Evolutionary conservation across 2,113 vertebrate species (phyloP).

Genomic region (Myotis yumanensis): DNA sequence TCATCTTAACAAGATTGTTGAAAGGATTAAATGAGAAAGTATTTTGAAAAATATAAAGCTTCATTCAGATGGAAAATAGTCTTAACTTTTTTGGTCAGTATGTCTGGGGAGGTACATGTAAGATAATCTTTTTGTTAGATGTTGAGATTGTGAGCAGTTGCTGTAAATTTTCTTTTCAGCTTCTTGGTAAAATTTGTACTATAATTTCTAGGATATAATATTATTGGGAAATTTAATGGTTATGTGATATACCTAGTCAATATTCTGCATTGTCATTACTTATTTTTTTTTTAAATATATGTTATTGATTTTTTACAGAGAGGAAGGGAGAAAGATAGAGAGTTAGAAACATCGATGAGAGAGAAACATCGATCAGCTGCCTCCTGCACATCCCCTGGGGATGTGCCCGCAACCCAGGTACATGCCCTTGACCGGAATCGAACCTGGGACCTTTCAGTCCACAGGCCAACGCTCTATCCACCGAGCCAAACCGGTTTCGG

Average conservation of each 20-base stretch:
- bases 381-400: too few species aligned
- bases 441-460: too few species aligned
- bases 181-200: constrained; percentile 17
- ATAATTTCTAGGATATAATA: constrained; percentile 41
- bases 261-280: not conserved
- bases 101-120: not conserved
- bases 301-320: too few species aligned
- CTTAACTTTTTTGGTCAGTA: not conserved
- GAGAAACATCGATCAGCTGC: too few species aligned
- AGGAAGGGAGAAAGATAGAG: too few species aligned
- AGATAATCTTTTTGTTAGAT: constrained; percentile 44
- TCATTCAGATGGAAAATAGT: constrained; percentile 28
- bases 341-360: too few species aligned
- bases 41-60: constrained; percentile 49
- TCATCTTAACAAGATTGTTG: constrained; percentile 21
- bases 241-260: not conserved
- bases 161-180: not conserved
- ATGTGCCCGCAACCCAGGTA: too few species aligned
- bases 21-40: constrained; percentile 38
- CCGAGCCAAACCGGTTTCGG: too few species aligned
- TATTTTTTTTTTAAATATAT: not conserved
- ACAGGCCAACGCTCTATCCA: too few species aligned
- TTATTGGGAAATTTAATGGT: not conserved
- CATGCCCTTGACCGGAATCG: too few species aligned
- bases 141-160: not conserved